These are phyloP conservation scores for Napeogenes sylphis DNA, from an alignment of 2,888 invertebrate genomes.

Conservation along the genomic window DNA sequence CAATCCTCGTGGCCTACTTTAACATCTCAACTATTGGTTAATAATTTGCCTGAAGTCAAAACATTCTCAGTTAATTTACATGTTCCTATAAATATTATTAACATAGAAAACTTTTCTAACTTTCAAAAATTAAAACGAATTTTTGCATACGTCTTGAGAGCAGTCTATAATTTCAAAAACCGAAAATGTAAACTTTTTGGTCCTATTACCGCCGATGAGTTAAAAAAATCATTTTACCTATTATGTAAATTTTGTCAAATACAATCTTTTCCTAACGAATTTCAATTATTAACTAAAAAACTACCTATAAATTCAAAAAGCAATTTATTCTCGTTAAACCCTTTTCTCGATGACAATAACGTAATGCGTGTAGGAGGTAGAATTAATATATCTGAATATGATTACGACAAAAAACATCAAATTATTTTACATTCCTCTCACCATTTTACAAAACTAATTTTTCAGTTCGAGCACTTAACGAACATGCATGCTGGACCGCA, in stretches of 20 bases:
- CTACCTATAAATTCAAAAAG: background rate
- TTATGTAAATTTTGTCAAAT: slow-evolving; percentile 22
- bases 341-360: background rate
- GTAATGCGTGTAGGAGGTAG: background rate
- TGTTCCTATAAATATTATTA: slow-evolving; percentile 5
- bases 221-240: slow-evolving; percentile 17
- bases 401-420: slow-evolving; percentile 23
- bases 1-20: too few species aligned
- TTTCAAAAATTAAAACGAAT: slow-evolving; percentile 19
- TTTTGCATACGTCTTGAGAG: slow-evolving; percentile 21
- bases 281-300: background rate
- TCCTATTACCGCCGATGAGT: slow-evolving; percentile 17
- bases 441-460: too few species aligned
- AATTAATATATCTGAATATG: background rate
- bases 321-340: background rate
- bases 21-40: too few species aligned
- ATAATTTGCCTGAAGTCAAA: slow-evolving; percentile 14
- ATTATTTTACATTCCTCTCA: too few species aligned
- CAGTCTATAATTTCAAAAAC: slow-evolving; percentile 26
- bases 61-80: background rate
- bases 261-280: slow-evolving; percentile 18
- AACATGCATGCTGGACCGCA: too few species aligned
- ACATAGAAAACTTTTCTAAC: slow-evolving; percentile 17
- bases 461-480: too few species aligned
- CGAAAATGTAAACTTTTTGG: slow-evolving; percentile 15